Percentiles rank a stretch among this genome's conserved stretches.
These are phyloP conservation scores for Lagenorhynchus albirostris DNA, from an alignment of 2,113 vertebrate species.

Conservation along the genomic window DNA sequence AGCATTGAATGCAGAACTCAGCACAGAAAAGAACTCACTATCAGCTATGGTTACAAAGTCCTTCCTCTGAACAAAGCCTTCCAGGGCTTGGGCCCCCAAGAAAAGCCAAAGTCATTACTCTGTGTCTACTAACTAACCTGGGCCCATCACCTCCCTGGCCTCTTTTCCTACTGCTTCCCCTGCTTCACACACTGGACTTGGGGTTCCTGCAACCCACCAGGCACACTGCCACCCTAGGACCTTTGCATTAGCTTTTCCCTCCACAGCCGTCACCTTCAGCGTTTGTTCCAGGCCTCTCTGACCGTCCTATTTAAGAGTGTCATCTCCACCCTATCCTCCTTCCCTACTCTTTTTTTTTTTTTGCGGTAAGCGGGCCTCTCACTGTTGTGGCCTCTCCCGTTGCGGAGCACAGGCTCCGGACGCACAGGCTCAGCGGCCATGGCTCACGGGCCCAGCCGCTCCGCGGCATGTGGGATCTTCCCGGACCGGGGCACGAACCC, in stretches of 20 bases:
- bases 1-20: not conserved
- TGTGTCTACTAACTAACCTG: too few species aligned
- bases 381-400: too few species aligned
- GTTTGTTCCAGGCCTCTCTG: not conserved
- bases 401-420: too few species aligned
- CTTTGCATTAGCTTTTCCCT: not conserved
- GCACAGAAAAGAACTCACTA: not conserved
- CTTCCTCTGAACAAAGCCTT: not conserved
- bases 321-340: not conserved
- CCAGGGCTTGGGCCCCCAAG: not conserved
- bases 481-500: rapidly evolving
- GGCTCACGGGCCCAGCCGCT: too few species aligned
- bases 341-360: not conserved
- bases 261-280: not conserved
- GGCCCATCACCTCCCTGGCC: not conserved
- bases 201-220: not conserved
- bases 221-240: not conserved
- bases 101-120: not conserved
- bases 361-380: too few species aligned
- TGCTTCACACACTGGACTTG: not conserved
- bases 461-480: too few species aligned
- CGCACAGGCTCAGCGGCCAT: too few species aligned
- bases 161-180: not conserved
- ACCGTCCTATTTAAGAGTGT: not conserved
- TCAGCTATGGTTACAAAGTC: not conserved